Percentiles rank a stretch among this genome's conserved stretches.
These are phyloP conservation scores for Danio jaintianensis DNA, from an alignment of 2,797 vertebrate species.

Conservation along the genomic window DNA sequence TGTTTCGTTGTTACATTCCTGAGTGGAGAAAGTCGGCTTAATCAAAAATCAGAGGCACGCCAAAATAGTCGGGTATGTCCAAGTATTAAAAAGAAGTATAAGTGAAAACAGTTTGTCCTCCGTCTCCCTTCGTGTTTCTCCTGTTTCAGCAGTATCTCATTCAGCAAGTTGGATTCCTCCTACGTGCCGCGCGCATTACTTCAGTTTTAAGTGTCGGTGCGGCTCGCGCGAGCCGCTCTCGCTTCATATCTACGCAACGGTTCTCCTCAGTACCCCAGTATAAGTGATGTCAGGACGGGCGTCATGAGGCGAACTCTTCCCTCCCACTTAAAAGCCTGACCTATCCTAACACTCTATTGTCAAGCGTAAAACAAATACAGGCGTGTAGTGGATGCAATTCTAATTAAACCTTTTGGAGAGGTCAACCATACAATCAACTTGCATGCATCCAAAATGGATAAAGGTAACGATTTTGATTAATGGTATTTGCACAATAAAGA, in stretches of 20 bases:
- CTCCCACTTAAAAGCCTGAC: conserved; percentile 54
- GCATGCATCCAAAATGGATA: not conserved
- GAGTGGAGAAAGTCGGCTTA: conserved; percentile 25
- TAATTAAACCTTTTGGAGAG: not conserved
- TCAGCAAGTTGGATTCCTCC: conserved; percentile 56
- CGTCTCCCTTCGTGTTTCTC: conserved; percentile 21
- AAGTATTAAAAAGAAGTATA: conserved; percentile 22
- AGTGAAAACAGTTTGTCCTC: conserved; percentile 8
- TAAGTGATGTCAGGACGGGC: conserved; percentile 77
- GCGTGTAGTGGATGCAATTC: conserved; percentile 24
- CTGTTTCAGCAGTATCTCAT: conserved; percentile 7
- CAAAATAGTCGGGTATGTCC: conserved; percentile 29
- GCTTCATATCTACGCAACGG: conserved; percentile 59
- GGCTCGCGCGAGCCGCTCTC: conserved; percentile 46
- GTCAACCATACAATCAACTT: not conserved
- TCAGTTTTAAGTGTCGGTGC: conserved; percentile 51
- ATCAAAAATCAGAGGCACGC: not conserved
- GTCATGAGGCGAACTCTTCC: conserved; percentile 72
- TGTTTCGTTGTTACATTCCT: conserved; percentile 38
- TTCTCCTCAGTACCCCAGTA: conserved; percentile 67
- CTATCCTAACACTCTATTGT: conserved; percentile 52
- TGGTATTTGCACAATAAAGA: not conserved
- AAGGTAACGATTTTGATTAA: not conserved
- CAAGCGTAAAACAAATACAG: conserved; percentile 49
- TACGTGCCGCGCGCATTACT: conserved; percentile 59